These are phyloP conservation scores for Hololepta plana DNA, from an alignment of 2,888 invertebrate genomes.

Conservation along the genomic window DNA sequence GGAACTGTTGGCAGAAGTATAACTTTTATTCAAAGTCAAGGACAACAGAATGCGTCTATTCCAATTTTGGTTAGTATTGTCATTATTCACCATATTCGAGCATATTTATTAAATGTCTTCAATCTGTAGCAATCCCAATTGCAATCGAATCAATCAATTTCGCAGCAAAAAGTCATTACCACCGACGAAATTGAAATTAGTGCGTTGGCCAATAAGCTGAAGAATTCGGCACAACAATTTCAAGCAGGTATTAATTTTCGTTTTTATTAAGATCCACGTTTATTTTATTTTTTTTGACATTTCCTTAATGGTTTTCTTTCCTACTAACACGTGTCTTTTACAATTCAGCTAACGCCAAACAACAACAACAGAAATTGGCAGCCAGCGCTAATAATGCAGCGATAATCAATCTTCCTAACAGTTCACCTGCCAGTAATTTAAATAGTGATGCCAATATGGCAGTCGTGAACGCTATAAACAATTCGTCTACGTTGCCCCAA, in stretches of 20 bases:
- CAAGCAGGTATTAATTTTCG: conserved; percentile 36
- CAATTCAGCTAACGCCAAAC: conserved; percentile 16
- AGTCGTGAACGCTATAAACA: conserved; percentile 28
- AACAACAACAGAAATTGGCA: conserved; percentile 12
- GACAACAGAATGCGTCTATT: conserved; percentile 28
- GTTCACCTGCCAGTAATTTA: conserved; percentile 45
- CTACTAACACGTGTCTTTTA: conserved; percentile 10
- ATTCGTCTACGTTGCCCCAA: conserved; percentile 21
- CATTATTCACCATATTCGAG: conserved; percentile 5
- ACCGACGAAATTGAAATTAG: conserved; percentile 49
- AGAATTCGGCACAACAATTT: conserved; percentile 69
- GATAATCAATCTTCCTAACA: conserved; percentile 59
- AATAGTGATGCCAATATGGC: conserved; percentile 40
- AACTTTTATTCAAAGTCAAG: conserved; percentile 28
- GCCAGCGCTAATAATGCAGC: conserved; percentile 45
- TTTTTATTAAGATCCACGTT: too few species aligned
- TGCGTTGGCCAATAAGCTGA: conserved; percentile 61
- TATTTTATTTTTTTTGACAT: conserved; percentile 3
- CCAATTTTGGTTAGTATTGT: conserved; percentile 47
- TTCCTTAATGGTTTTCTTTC: background rate
- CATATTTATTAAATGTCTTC: conserved; percentile 3
- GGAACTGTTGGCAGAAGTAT: conserved; percentile 27
- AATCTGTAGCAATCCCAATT: conserved; percentile 45
- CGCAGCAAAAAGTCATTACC: conserved; percentile 12
- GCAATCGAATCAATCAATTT: conserved; percentile 23